Conservation (phyloP, 2,888 invertebrate genomes). For the Athripsodes cinereus region DNA sequence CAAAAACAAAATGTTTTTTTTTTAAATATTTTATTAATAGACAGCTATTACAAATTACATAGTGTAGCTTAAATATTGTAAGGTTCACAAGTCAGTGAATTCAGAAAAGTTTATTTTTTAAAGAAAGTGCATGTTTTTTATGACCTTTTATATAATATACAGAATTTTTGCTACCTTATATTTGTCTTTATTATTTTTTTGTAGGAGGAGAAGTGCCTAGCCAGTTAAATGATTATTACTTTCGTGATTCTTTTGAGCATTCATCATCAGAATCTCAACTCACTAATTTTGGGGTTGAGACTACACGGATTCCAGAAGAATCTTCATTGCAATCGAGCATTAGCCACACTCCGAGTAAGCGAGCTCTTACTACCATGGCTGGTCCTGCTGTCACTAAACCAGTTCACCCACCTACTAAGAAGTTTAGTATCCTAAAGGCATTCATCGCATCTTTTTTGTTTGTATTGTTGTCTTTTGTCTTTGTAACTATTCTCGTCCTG, state of each 20-base stretch:
- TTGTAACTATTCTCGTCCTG: conserved; percentile 65
- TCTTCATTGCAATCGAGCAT: conserved; percentile 45
- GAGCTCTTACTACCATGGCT: conserved; percentile 29
- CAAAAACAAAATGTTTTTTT: too few relatives aligned
- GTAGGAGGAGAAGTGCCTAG: conserved; percentile 34
- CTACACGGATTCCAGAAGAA: conserved; percentile 29
- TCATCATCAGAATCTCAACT: conserved; percentile 74
- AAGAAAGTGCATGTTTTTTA: too few relatives aligned
- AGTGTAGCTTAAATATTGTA: too few relatives aligned
- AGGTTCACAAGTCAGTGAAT: too few relatives aligned
- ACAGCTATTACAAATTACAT: too few relatives aligned
- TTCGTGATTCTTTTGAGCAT: conserved; percentile 71
- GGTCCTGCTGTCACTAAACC: conserved; percentile 19
- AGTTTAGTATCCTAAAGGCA: conserved; percentile 61
- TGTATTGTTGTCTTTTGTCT: conserved; percentile 61
- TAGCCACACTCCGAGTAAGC: conserved; percentile 40
- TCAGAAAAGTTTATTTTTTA: too few relatives aligned
- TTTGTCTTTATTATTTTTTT: not conserved
- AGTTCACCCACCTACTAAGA: conserved; percentile 31
- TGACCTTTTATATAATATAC: not conserved
- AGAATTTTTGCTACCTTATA: not conserved
- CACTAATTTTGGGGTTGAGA: conserved; percentile 31
- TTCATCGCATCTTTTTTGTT: conserved; percentile 74
- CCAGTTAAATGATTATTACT: conserved; percentile 59
- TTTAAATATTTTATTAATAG: too few relatives aligned